Base-by-base conservation (phyloP, 2,113 vertebrate genomes). In the Peucedramus taeniatus region DNA sequence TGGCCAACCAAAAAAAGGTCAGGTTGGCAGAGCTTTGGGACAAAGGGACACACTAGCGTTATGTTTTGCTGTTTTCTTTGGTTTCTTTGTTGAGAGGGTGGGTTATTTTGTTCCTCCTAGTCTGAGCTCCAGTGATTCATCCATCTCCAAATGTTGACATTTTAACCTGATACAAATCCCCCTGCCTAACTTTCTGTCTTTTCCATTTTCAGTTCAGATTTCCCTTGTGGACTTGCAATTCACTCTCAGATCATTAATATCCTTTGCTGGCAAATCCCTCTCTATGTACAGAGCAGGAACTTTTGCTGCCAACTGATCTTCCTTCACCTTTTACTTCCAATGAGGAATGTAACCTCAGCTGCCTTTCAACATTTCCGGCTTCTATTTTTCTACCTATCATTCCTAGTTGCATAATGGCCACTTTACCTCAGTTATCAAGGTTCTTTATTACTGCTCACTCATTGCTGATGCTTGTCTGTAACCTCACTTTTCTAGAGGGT, bases 201-300 rank as follows among this genome's bases (percentile, higher is more conserved):
- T 94, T 83, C 91, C 93, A 86, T 88, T 93, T 96, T 96, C 92
- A 86, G 85, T 82, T 90, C 75, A 88, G 74, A 74, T 72, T 87
- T 93, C 96, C 95, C 69, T 9, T 15, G 84, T 84, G 87, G 93
- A 65, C 78, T 74, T 49, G 81, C 61, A 92, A 84, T 68, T 93
- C 75, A 57, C 71, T 89, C 57, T 92, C 87, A 89, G 96, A 76
- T 97, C 97, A 94, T 95, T 96, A 76, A 94, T 87, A 90, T 87
- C 75, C 87, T 93, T 87, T 93, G 78, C 89, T 94, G 91, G 87
- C 96, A 97, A 97, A 97, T 94, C 85, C 64, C 78, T 95, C 95
- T 75, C 74, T 6, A 51, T 54, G 61, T 61, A 86, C 40, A 5
- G 68, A 89, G 71, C 83, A 80, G 61, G 64, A 94, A 40, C 0